Conservation (phyloP, 2,113 vertebrate genomes). For the Takifugu bimaculatus region DNA sequence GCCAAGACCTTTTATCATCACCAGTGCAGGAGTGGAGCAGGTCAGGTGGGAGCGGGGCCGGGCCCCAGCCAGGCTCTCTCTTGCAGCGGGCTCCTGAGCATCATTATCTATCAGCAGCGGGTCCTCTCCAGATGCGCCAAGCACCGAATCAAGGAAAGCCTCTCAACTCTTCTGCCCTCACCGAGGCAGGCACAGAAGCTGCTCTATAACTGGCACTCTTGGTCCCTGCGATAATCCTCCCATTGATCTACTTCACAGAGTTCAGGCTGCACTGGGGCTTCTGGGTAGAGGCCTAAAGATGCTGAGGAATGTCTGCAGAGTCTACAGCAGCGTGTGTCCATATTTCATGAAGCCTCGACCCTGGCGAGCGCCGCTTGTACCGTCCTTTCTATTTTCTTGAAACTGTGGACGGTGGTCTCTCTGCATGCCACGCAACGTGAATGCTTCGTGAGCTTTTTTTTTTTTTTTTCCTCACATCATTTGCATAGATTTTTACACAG, state of each 20-base stretch:
- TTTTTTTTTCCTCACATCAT: slow-evolving; percentile 6
- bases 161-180: slow-evolving; percentile 70
- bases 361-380: slow-evolving; percentile 23
- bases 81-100: slow-evolving; percentile 56
- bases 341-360: slow-evolving; percentile 42
- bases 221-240: slow-evolving; percentile 68
- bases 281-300: slow-evolving; percentile 66
- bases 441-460: slow-evolving; percentile 46
- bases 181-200: slow-evolving; percentile 65
- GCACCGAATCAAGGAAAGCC: slow-evolving; percentile 67
- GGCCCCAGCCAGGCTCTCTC: slow-evolving; percentile 43
- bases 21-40: slow-evolving; percentile 20
- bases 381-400: slow-evolving; percentile 9
- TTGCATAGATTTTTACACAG: slow-evolving; percentile 47
- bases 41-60: slow-evolving; percentile 18
- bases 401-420: slow-evolving; percentile 49
- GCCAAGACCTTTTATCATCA: slow-evolving; percentile 40
- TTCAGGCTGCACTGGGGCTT: slow-evolving; percentile 52
- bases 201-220: slow-evolving; percentile 68
- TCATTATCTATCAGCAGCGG: slow-evolving; percentile 67
- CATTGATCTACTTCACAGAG: slow-evolving; percentile 71
- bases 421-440: slow-evolving; percentile 36
- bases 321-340: slow-evolving; percentile 47
- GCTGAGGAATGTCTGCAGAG: slow-evolving; percentile 64
- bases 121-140: slow-evolving; percentile 61